Conservation (phyloP, 2,113 vertebrate species). For the Serranochromis macrocephalus region DNA sequence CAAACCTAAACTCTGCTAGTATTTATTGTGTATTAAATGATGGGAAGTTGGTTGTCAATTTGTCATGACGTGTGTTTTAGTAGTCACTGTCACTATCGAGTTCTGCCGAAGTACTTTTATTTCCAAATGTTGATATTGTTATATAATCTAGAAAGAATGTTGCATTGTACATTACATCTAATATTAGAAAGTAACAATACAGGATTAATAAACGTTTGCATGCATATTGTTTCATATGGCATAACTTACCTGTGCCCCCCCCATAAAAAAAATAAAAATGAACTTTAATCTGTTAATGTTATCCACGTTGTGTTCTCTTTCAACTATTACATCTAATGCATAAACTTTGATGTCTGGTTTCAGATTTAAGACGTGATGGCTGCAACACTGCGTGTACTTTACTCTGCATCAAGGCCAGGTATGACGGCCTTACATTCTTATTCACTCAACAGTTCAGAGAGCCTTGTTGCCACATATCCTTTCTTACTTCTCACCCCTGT, state of each 20-base stretch:
- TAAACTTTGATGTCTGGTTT: neutral
- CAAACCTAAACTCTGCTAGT: neutral
- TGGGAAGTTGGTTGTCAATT: neutral
- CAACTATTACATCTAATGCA: neutral
- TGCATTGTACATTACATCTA: neutral
- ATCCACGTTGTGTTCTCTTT: neutral
- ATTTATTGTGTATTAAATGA: neutral
- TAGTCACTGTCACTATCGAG: neutral
- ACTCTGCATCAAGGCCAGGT: constrained; percentile 65
- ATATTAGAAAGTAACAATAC: neutral
- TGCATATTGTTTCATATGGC: neutral
- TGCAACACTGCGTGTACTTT: constrained; percentile 61
- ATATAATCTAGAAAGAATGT: neutral
- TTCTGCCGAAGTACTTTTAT: neutral
- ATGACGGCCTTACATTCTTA: neutral
- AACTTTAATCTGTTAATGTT: neutral
- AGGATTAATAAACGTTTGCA: neutral
- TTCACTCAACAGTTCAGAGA: neutral
- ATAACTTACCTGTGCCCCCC: neutral
- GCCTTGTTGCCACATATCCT: neutral
- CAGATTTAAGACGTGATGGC: constrained; percentile 54
- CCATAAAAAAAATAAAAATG: no score
- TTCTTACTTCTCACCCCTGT: neutral
- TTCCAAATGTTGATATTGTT: neutral
- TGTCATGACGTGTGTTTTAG: neutral